Base-by-base conservation (phyloP, 2,113 vertebrate genomes). In the Heloderma charlesbogerti region DNA sequence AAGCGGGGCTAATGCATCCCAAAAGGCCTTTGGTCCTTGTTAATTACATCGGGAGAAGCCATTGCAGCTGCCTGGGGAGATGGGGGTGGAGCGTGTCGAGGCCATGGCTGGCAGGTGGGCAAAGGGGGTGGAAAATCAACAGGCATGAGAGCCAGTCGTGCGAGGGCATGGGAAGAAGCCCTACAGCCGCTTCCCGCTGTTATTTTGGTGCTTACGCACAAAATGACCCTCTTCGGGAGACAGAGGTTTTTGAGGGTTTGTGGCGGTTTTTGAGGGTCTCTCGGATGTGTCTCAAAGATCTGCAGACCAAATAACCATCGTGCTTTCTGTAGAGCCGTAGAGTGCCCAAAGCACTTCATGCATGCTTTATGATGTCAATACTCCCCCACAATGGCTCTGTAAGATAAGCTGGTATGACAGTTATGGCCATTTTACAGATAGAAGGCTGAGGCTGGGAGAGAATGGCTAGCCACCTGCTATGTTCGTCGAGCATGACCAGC, bases 1-100 rank as follows among this genome's bases (percentile, higher is more conserved):
- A 37, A 12, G 43, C 87, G 57, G 69, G 48, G 80, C 31, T 89
- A 87, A 54, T 51, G 3, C 0, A 0, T 22, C 89, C 92, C 57
- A 0, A 34, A 84, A 86, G 16, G 77, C 80, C 82, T 90, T 31
- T 77, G 63, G 45, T 75, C 81, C 66, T 90, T 69, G 22, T 84
- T 89, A 15, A 71, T 37, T 67, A 51, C 13, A 88, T n/a, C 9
- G 60, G 84, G 45, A 51, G 37, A 86, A 79, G 1, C 63, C 0
- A 0, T 29, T 34, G 1, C 37, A 10, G 71, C 67, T 79, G 72
- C 0, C 0, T 18, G 57, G n/a, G 57, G 3, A 29, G 43, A 45
- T 45, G 77, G 63, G 93, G 84, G 48, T 66, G 85, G 51, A 3
- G 12, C 8, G 86, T 29, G n/a, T 27, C 57, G n/a, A 85, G 71